Conservation (phyloP, 35 echinoderm and acorn worm genomes). For the Heliocidaris erythrogramma region DNA sequence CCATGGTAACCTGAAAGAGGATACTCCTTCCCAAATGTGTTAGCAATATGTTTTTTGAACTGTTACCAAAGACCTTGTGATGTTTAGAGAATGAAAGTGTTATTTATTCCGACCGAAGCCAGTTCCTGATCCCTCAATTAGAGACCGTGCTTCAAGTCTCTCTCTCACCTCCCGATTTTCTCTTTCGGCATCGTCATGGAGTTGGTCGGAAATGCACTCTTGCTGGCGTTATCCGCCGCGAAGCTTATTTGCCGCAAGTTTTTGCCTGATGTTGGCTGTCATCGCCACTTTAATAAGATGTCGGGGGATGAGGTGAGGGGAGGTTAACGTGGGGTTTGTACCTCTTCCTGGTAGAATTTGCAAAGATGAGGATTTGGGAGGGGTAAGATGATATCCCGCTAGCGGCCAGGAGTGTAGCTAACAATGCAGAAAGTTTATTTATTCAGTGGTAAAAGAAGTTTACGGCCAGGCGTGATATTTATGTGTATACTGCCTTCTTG, state of each 20-base stretch:
- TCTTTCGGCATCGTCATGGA: background rate
- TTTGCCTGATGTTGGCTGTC: constrained; percentile 2
- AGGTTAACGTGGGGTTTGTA: background rate
- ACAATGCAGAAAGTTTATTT: constrained; percentile 5
- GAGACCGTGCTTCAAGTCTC: background rate
- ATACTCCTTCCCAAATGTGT: background rate
- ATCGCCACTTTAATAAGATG: background rate
- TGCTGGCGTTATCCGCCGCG: background rate
- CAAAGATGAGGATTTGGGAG: background rate
- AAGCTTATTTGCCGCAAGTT: constrained; percentile 2
- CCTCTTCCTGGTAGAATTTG: background rate
- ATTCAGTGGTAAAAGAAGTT: constrained; percentile 1
- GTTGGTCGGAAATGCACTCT: background rate
- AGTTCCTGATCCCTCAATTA: background rate
- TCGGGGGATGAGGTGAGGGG: background rate
- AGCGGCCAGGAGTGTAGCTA: background rate
- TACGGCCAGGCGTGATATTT: background rate
- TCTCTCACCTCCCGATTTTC: background rate
- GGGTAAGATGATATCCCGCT: background rate
- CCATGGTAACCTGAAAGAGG: background rate
- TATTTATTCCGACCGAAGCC: background rate
- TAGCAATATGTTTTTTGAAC: constrained; percentile 18
- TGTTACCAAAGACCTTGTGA: constrained; percentile 10
- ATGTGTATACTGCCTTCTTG: background rate
- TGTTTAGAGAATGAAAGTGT: constrained; percentile 18